Evolutionary conservation across 64 coral and sea anemone species (phyloP).

Genomic region (Actinia equina): DNA sequence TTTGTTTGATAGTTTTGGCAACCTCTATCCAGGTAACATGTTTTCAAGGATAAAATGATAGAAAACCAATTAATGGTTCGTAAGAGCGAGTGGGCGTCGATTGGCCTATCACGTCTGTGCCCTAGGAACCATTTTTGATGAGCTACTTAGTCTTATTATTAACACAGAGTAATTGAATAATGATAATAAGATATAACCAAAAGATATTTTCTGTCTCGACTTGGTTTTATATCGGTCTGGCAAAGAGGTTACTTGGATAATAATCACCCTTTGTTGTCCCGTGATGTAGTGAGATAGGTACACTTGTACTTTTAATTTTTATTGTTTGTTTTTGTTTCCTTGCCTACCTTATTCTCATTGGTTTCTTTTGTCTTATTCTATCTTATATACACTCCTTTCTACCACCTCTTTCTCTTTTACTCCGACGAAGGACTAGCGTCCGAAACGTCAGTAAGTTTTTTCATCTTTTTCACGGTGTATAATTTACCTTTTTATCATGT

Average conservation of each 20-base stretch:
- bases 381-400: no score
- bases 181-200: no score
- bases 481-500: no score
- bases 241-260: background rate
- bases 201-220: background rate
- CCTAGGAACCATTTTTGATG: background rate
- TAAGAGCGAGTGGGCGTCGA: background rate
- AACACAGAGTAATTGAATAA: background rate
- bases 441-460: no score
- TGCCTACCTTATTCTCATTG: no score
- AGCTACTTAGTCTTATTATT: no score
- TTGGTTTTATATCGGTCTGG: background rate
- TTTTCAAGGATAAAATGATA: background rate
- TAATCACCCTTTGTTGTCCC: background rate
- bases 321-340: no score
- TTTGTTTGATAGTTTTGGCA: background rate
- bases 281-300: background rate
- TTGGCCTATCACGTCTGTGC: background rate
- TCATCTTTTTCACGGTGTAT: no score
- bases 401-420: no score
- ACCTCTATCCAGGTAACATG: background rate
- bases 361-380: no score
- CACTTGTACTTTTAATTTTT: no score
- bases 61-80: background rate
- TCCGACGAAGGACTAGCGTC: no score